Base-by-base conservation (phyloP, 2,888 invertebrate species). In the Oscheius onirici region DNA sequence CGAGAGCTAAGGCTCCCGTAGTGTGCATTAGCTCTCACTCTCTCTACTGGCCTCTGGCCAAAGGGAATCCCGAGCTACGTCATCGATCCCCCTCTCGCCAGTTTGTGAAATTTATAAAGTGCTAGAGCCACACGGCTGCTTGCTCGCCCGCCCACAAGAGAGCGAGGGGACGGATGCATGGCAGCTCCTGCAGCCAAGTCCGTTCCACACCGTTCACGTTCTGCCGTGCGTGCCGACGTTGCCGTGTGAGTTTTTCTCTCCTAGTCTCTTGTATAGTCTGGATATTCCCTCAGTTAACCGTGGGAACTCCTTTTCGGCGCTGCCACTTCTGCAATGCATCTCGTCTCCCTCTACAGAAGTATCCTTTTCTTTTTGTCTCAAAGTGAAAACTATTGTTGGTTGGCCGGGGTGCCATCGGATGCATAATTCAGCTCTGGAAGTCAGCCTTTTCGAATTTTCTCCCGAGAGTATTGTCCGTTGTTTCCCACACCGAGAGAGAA, bases 81-180 rank as follows among this genome's bases (percentile, higher is more conserved):
- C 63, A 63, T 63, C 63, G 63, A 63, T 63, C 46, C 63, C 58
- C 20, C 61, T 46, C 49, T 46, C 63, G 63, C 63, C 44, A 63
- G 63, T 63, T 63, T 63, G 46, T 63, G 63, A 63, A 63, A 63
- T 63, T 63, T 63, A 63, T 63, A 63, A 63, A 63, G 63, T 63
- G 63, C 49, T 49, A 22, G 49, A 20, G 49, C 63, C 63, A 63
- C 63, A 63, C 63, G 63, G 63, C 63, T 63, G 63, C 46, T 34
- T n/a, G n/a, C 63, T 24, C 13, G 46, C 44, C 63, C 63, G 46
- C 63, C 63, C 63, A 24, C 63, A 22, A 34, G 34, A 34, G 34
- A 34, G n/a, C n/a, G 34, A 34, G n/a, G n/a, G 55, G 26, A 55
- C 63, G 63, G 63, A 46, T 63, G 63, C 63, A 63, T 63, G 63